Evolutionary conservation across 1,140 invertebrate genomes (phyloP), one percentile per base, ranked within the genome.

Genomic region (Sipha flava): DNA sequence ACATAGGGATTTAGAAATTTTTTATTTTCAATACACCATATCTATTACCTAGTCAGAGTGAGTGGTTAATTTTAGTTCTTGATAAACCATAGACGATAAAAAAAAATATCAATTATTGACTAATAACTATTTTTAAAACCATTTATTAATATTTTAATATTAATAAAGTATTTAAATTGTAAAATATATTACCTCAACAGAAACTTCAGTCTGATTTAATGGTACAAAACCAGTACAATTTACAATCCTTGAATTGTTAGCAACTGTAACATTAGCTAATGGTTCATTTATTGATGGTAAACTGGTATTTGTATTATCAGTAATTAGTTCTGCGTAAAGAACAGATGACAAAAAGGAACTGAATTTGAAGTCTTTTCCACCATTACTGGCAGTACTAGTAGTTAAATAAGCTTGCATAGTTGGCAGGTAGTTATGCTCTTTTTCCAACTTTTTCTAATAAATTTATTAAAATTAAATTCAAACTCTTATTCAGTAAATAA

Each of bases 321-420:
- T 40, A 18, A 43, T 23, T 6, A 77, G 54, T 77, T 59, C 73
- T 10, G 73, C n/a, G 21, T 77, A 77, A 0, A 77, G 6, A 37
- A 59, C 73, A 43, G 73, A 57, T 0, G 73, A 77, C 40, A 77
- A 77, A 57, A 77, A 59, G 5, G 52, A 21, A 21, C 52, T 77
- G 6, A 77, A 57, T 59, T 77, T 77, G 43, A 77, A 77, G 26
- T 77, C 73, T 77, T 77, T 54, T 0, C 73, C 73, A 29, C 73
- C 34, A 59, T 59, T 57, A 40, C 49, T 77, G 43, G 73, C 49
- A 77, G 73, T 77, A 3, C 73, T 77, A n/a, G 73, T 77, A 40
- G 73, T 77, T 57, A 77, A 77, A 77, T 77, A 77, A 43, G 73
- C 73, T 43, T 77, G 73, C 73, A 77, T 77, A n/a, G 52, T 43